Evolutionary conservation across 2,797 vertebrate genomes (phyloP).

Genomic region (Intellagama lesueurii): DNA sequence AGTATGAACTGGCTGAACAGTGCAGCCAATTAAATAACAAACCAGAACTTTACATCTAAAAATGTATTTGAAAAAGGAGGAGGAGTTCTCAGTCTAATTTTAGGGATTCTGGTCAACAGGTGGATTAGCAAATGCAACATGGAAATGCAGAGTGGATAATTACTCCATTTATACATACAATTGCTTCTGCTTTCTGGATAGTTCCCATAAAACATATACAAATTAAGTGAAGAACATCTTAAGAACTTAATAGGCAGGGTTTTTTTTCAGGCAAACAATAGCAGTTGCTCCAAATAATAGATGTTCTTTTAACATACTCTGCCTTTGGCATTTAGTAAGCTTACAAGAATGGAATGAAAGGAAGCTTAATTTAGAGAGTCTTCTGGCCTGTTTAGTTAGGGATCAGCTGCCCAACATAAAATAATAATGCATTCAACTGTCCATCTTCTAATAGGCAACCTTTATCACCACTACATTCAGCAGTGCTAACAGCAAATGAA

Average conservation of each 20-base stretch:
- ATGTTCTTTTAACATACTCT: conserved; percentile 52
- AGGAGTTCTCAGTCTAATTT: too few species aligned
- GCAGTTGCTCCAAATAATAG: conserved; percentile 46
- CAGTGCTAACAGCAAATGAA: conserved; percentile 68
- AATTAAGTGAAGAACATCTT: conserved; percentile 43
- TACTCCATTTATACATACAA: not conserved
- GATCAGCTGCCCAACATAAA: conserved; percentile 76
- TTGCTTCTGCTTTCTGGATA: conserved; percentile 22
- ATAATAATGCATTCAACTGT: conserved; percentile 78
- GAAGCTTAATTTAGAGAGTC: conserved; percentile 75
- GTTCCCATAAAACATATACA: not conserved
- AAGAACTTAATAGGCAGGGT: conserved; percentile 42
- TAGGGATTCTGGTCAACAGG: too few species aligned
- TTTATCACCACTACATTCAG: conserved; percentile 70
- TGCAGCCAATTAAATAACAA: not conserved
- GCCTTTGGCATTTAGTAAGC: conserved; percentile 73
- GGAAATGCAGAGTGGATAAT: not conserved
- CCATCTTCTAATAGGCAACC: conserved; percentile 75
- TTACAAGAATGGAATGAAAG: conserved; percentile 70
- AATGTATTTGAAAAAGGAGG: too few species aligned
- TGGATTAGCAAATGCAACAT: too few species aligned
- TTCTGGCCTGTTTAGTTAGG: conserved; percentile 71
- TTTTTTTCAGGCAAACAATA: conserved; percentile 47
- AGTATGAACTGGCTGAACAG: not conserved
- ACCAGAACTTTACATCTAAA: too few species aligned